Evolutionary conservation across 1,140 invertebrate species (phyloP).

Genomic region (Bacillus rossius): DNA sequence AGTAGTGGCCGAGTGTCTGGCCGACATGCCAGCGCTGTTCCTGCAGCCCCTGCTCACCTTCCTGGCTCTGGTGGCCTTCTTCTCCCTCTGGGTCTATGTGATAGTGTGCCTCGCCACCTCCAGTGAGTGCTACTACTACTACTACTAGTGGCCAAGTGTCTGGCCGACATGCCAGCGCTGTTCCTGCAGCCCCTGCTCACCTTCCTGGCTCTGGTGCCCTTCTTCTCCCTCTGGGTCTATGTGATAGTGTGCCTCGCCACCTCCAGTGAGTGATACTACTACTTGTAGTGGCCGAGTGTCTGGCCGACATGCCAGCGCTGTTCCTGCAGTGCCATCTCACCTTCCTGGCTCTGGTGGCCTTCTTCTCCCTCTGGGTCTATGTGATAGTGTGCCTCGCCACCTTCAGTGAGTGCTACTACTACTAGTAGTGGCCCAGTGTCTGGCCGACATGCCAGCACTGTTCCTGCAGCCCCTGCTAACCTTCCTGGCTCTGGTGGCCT

Average conservation of each 20-base stretch:
- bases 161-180: conserved; percentile 74
- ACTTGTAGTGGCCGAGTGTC: too few species aligned
- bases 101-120: conserved; percentile 65
- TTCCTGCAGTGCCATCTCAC: conserved; percentile 85
- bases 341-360: conserved; percentile 68
- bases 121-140: too few species aligned
- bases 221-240: conserved; percentile 80
- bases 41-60: conserved; percentile 86
- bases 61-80: conserved; percentile 67
- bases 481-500: conserved; percentile 68
- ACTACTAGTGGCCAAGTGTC: too few species aligned
- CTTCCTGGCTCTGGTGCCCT: conserved; percentile 68
- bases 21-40: conserved; percentile 76
- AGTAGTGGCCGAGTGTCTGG: too few species aligned
- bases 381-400: conserved; percentile 68
- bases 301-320: conserved; percentile 74
- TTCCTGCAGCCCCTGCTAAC: conserved; percentile 85
- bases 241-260: conserved; percentile 68
- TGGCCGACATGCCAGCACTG: conserved; percentile 74
- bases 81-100: conserved; percentile 78
- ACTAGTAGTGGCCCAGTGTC: too few species aligned
- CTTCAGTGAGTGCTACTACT: conserved; percentile 62
- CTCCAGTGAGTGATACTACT: conserved; percentile 62
- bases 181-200: conserved; percentile 85
- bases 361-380: conserved; percentile 80